phyloP scores from a whole-genome alignment of 2,113 vertebrate species.

The Rhinolophus sinicus region DNA sequence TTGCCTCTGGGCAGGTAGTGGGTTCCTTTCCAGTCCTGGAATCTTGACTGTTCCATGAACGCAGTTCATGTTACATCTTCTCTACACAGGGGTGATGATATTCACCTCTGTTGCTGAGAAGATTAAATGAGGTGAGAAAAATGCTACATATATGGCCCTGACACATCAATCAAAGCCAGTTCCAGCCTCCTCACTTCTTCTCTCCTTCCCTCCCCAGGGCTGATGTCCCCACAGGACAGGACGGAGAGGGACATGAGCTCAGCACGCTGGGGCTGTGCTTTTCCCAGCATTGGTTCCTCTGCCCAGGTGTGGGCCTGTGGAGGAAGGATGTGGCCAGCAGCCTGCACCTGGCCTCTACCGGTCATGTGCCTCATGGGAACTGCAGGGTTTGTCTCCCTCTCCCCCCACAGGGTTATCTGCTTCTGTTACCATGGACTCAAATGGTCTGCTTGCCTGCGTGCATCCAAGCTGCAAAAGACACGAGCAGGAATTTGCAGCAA shows the following conservation, averaged over 20 bases:
- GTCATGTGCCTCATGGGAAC: not conserved
- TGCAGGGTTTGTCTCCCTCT: not conserved
- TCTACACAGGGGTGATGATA: not conserved
- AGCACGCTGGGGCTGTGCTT: not conserved
- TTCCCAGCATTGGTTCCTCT: not conserved
- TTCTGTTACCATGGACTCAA: no score
- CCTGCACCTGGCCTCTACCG: not conserved
- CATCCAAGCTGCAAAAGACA: no score
- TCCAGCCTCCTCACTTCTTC: no score
- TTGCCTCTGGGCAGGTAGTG: not conserved
- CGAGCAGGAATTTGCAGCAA: no score
- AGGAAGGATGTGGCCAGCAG: no score
- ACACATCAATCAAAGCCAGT: not conserved
- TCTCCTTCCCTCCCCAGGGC: not conserved
- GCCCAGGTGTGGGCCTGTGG: not conserved
- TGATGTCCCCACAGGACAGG: not conserved
- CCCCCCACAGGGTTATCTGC: not conserved
- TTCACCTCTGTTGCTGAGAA: not conserved
- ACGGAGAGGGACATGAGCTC: not conserved
- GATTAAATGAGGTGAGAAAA: not conserved
- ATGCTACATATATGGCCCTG: no score
- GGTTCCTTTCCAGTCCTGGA: not conserved
- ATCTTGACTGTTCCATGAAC: not conserved
- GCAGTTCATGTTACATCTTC: not conserved
- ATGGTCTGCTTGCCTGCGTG: no score